These are phyloP conservation scores for Callitettix versicolor DNA, from an alignment of 1,140 invertebrate genomes.

Conservation along the genomic window DNA sequence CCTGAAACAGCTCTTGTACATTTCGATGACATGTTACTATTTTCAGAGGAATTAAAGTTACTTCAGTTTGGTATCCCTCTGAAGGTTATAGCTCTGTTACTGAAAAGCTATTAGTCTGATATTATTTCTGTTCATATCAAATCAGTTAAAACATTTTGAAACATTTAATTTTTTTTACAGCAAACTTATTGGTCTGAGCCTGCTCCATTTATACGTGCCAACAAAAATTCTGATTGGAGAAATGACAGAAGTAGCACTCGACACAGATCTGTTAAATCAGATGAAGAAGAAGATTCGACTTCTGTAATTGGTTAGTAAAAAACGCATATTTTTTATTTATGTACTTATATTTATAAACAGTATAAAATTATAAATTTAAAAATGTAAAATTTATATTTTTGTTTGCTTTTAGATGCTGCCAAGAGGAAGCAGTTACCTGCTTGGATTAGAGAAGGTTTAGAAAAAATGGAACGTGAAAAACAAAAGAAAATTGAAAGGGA, in stretches of 20 bases:
- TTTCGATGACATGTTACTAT: no score
- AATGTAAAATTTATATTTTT: no score
- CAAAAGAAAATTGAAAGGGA: conserved; percentile 76
- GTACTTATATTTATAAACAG: not conserved
- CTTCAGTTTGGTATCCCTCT: no score
- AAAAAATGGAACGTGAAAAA: conserved; percentile 96
- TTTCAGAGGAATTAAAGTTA: no score
- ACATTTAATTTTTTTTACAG: no score
- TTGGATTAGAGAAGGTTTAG: conserved; percentile 92
- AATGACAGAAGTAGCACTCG: conserved; percentile 30
- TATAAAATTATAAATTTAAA: no score
- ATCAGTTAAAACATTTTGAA: no score
- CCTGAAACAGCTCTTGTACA: no score
- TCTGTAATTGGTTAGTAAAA: conserved; percentile 32
- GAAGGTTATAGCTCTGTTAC: no score
- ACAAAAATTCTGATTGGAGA: conserved; percentile 22
- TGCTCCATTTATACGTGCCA: conserved; percentile 31
- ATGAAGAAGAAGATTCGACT: conserved; percentile 19
- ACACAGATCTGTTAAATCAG: conserved; percentile 19
- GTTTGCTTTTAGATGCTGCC: conserved; percentile 61
- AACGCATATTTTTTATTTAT: no score
- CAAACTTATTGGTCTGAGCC: conserved; percentile 34
- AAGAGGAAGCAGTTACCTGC: conserved; percentile 84
- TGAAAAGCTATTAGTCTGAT: no score
- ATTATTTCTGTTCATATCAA: no score